phyloP scores from a whole-genome alignment of 2,888 invertebrate species.

The Diarsia mendica region DNA sequence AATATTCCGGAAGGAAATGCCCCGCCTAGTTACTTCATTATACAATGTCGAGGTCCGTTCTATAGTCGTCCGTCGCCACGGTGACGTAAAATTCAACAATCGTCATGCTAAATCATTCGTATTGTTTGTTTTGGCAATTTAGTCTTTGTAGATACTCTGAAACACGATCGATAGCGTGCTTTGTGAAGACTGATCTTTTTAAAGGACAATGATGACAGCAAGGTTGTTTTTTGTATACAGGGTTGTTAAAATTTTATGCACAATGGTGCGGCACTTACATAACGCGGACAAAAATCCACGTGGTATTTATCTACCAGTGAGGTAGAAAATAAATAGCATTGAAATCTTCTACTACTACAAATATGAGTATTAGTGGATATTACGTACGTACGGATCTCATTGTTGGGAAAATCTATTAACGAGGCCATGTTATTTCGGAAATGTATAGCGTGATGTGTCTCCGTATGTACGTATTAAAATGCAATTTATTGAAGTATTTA shows the following conservation, averaged over 20 bases:
- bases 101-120: slow-evolving; percentile 36
- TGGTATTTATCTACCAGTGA: neutral
- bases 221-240: slow-evolving; percentile 12
- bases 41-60: slow-evolving; percentile 6
- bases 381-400: neutral
- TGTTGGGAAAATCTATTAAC: too few relatives aligned
- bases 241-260: neutral
- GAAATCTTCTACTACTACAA: neutral
- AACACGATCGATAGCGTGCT: slow-evolving; percentile 14
- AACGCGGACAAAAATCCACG: neutral
- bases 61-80: slow-evolving; percentile 26
- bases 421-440: too few relatives aligned
- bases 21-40: slow-evolving; percentile 2
- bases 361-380: neutral
- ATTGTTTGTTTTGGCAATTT: slow-evolving; percentile 40
- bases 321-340: neutral
- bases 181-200: neutral
- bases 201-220: neutral
- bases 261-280: neutral
- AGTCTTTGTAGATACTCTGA: neutral
- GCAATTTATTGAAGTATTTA: slow-evolving; percentile 16
- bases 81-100: slow-evolving; percentile 52
- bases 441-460: too few relatives aligned
- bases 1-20: too few relatives aligned
- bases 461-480: neutral